phyloP scores from a whole-genome alignment of 2,797 vertebrate genomes.

The Cottoperca gobio region DNA sequence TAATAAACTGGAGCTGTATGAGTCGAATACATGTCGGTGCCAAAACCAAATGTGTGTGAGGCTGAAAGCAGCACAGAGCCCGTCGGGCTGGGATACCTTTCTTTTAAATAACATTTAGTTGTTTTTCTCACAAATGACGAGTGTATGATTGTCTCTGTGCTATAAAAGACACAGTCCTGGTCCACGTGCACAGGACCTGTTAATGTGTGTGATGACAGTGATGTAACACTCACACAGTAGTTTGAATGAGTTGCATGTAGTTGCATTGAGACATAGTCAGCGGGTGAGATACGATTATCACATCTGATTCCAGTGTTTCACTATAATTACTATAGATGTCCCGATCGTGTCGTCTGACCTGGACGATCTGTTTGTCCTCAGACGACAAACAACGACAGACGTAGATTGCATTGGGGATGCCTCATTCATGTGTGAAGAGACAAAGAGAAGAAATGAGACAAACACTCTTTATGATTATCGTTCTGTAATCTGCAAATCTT shows the following conservation, averaged over 20 bases:
- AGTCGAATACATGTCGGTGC: constrained; percentile 27
- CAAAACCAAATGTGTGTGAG: constrained; percentile 40
- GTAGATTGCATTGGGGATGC: not conserved
- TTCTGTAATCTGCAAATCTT: not conserved
- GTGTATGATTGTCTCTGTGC: constrained; percentile 42
- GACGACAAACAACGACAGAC: not conserved
- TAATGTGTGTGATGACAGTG: constrained; percentile 4
- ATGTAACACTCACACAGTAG: not conserved
- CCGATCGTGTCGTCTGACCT: not conserved
- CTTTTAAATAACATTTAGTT: constrained; percentile 37
- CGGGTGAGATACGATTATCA: not conserved
- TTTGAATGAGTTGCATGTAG: not conserved
- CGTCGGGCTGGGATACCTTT: constrained; percentile 1
- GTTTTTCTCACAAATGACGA: constrained; percentile 52
- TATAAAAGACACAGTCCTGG: not conserved
- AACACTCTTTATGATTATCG: no score
- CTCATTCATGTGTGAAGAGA: not conserved
- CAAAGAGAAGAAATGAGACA: not conserved
- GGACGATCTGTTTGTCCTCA: not conserved
- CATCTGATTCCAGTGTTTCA: not conserved
- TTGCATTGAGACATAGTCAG: not conserved
- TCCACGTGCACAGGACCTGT: constrained; percentile 16
- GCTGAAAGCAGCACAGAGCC: constrained; percentile 34
- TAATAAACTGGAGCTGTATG: constrained; percentile 63
- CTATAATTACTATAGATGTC: not conserved